Evolutionary conservation across 2,888 invertebrate species (phyloP), one percentile per base, ranked within the genome.

Genomic region (Ectemnius cavifrons): DNA sequence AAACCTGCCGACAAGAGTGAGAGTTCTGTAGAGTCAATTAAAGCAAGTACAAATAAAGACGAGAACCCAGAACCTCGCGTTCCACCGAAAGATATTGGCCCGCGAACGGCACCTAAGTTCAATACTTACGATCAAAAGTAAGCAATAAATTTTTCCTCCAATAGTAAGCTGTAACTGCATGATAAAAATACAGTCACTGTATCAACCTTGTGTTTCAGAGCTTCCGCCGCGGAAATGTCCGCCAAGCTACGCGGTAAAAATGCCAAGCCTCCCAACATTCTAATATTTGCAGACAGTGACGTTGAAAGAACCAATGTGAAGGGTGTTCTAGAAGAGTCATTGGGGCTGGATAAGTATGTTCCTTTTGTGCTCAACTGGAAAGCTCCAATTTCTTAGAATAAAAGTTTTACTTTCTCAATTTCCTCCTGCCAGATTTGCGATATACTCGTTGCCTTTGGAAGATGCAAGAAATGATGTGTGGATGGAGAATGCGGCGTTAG

Each of bases 201-300:
- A 1, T 37, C 8, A 8, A 37, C 11, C 72, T 67, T 56, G 79
- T 69, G 20, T 61, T 72, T 4, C 27, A 88, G 88, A 62, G 80
- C 57, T 66, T 79, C 82, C 14, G 79, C 83, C 71, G 81, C 90
- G 1, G 88, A 89, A 73, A 86, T 90, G n/a, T 91, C 91, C 75
- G 91, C 91, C 45, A 91, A 67, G 2, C 23, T 73, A 28, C 46
- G 18, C 8, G 49, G 11, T 16, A 67, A 47, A 1, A 20, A 46
- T 5, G 4, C 93, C 2, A 96, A 96, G 89, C 96, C 96, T 61
- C 95, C 96, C 2, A 96, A 96, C 91, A 94, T 97, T 85, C 92
- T 97, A 74, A 95, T 97, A 81, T 96, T 95, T 90, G 95, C 96
- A 2, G 96, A 97, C 89, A 96, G 95, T 90, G 90, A 93, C 71